Evolutionary conservation across 1,140 invertebrate species (phyloP).

Genomic region (Ips nitidus): DNA sequence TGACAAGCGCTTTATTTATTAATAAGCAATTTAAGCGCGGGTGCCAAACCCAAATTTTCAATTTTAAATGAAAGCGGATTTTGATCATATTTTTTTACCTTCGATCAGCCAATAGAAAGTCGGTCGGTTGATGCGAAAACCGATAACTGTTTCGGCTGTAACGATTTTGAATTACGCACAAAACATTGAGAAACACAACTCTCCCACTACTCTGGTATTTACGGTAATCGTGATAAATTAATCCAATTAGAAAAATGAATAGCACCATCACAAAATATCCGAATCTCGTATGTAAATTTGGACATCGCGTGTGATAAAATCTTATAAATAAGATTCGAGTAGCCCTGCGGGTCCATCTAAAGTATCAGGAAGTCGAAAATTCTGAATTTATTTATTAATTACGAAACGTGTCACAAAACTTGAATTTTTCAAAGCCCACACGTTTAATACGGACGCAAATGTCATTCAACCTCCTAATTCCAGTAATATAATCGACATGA

Average conservation of each 20-base stretch:
- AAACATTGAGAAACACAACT: not conserved
- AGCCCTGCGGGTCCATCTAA: conserved; percentile 11
- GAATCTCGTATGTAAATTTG: conserved; percentile 18
- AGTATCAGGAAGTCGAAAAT: conserved; percentile 26
- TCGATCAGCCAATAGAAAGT: conserved; percentile 3
- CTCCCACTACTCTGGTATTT: not conserved
- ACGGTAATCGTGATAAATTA: conserved; percentile 14
- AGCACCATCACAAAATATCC: conserved; percentile 1
- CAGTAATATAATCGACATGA: no score
- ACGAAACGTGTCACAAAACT: conserved; percentile 11
- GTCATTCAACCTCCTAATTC: no score
- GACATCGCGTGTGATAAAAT: conserved; percentile 10
- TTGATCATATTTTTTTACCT: not conserved
- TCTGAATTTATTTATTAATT: conserved; percentile 22
- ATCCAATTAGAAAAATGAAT: conserved; percentile 12
- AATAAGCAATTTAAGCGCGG: conserved; percentile 17
- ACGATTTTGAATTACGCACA: conserved; percentile 2
- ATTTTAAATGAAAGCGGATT: conserved; percentile 18
- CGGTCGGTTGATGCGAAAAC: not conserved
- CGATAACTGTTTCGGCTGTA: conserved; percentile 7
- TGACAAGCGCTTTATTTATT: conserved; percentile 17
- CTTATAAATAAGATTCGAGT: conserved; percentile 11
- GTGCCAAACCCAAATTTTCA: conserved; percentile 17
- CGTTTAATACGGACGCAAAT: no score
- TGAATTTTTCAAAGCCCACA: no score